Evolutionary conservation across 2,888 invertebrate species (phyloP), one percentile per base, ranked within the genome.

Genomic region (Clusia tigrina): DNA sequence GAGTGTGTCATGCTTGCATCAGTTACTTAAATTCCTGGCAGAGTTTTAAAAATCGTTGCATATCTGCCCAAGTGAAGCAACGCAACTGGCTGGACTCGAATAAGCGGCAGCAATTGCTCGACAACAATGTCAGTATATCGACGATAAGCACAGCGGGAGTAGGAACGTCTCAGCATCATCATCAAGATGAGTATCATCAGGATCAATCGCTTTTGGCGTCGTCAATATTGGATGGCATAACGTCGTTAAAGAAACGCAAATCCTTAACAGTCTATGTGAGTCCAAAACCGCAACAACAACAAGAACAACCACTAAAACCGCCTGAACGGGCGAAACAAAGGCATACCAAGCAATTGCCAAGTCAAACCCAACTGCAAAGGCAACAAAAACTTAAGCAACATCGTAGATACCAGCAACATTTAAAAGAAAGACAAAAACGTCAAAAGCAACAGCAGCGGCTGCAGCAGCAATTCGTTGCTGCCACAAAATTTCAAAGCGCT

Each of bases 21-120:
- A 84, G 84, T 67, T 84, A 81, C 68, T 70, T 84, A 67, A 84
- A 84, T 69, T 84, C 84, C 51, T 84, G 84, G 84, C 84, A 84
- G 73, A 84, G 84, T 67, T 84, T 84, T 71, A 84, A 84, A 62
- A 84, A 84, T 76, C 83, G 84, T 38, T 84, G 84, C 68, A 66
- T 82, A 38, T 77, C 80, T 58, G 79, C 84, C 15, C 84, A 84
- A 64, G 65, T 69, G 32, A 84, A 83, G 71, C 84, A 84, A 65
- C 77, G 76, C 32, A 79, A 77, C 62, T 84, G 83, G 82, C 68
- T 82, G 66, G 82, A 83, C 25, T 69, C 71, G 26, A 69, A 69
- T 10, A 78, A 75, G 53, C 69, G 69, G 32, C 73, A 62, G 58
- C 68, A 69, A 24, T 62, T 65, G 59, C 70, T 69, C 22, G 71